These are phyloP conservation scores for Nicator chloris DNA, from an alignment of 2,113 vertebrate genomes.

Conservation along the genomic window DNA sequence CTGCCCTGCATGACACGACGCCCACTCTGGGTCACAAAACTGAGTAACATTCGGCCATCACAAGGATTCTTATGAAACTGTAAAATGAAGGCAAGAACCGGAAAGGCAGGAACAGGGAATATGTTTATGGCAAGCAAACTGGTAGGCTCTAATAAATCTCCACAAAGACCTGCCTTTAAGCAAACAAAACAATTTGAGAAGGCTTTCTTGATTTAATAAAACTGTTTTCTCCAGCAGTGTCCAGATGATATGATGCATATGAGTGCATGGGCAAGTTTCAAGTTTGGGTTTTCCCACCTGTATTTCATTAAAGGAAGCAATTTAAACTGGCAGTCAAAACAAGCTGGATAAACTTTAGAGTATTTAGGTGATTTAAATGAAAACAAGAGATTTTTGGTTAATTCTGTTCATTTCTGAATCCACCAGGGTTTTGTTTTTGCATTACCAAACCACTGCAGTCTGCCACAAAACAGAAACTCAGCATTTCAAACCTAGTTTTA, in stretches of 20 bases:
- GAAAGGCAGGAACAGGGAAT: background rate
- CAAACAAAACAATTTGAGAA: background rate
- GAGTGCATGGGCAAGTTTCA: background rate
- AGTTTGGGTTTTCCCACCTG: background rate
- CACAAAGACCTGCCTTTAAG: background rate
- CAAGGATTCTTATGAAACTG: background rate
- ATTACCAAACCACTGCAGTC: background rate
- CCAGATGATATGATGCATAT: background rate
- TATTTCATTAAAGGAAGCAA: background rate
- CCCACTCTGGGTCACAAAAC: background rate
- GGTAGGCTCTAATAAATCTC: background rate
- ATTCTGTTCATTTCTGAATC: background rate
- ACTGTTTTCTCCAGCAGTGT: background rate
- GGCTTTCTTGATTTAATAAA: background rate
- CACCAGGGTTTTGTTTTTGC: background rate
- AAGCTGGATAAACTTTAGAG: background rate
- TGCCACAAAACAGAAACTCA: background rate
- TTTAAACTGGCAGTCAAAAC: background rate
- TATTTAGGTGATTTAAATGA: background rate
- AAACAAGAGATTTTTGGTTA: background rate
- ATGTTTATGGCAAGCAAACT: background rate
- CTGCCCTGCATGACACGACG: background rate
- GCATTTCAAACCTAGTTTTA: background rate
- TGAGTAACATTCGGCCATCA: fast-evolving
- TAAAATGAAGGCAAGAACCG: background rate